Percentiles rank a stretch among this genome's conserved stretches.
phyloP scores from a whole-genome alignment of 1,140 invertebrate genomes.

The Leptinotarsa defecta region DNA sequence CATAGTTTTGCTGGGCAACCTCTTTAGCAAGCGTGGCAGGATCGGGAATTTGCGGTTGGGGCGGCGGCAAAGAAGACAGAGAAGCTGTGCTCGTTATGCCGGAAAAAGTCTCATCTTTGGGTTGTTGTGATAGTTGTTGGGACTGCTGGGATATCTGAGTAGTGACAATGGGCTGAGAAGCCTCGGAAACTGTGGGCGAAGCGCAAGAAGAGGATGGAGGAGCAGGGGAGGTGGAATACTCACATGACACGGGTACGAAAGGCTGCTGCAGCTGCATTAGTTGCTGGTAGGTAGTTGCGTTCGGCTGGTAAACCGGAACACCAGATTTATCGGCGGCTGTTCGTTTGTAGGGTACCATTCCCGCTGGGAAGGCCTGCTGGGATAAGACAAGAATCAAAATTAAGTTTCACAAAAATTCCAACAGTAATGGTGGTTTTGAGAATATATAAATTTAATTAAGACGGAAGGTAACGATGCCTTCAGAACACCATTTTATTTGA shows the following conservation, averaged over 20 bases:
- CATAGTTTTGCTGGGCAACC: constrained; percentile 78
- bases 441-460: neutral
- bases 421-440: neutral
- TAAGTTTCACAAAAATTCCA: neutral
- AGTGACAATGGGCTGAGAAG: constrained; percentile 28
- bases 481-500: too few species aligned
- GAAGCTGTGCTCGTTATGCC: constrained; percentile 32
- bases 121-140: constrained; percentile 30
- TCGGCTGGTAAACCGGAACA: constrained; percentile 92
- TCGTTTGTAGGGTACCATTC: constrained; percentile 93
- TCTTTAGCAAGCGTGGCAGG: constrained; percentile 72
- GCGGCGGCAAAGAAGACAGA: constrained; percentile 33
- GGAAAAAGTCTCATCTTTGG: constrained; percentile 37
- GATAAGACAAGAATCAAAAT: neutral
- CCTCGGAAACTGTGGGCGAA: constrained; percentile 43
- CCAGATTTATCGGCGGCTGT: constrained; percentile 93
- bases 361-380: constrained; percentile 85
- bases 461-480: too few species aligned
- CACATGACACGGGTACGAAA: constrained; percentile 90
- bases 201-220: constrained; percentile 49
- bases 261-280: constrained; percentile 94
- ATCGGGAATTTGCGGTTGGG: constrained; percentile 55
- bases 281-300: constrained; percentile 89
- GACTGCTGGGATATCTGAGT: constrained; percentile 44
- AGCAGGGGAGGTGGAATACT: constrained; percentile 76